Base-by-base conservation (phyloP, 2,113 vertebrate species). In the Picathartes gymnocephalus region DNA sequence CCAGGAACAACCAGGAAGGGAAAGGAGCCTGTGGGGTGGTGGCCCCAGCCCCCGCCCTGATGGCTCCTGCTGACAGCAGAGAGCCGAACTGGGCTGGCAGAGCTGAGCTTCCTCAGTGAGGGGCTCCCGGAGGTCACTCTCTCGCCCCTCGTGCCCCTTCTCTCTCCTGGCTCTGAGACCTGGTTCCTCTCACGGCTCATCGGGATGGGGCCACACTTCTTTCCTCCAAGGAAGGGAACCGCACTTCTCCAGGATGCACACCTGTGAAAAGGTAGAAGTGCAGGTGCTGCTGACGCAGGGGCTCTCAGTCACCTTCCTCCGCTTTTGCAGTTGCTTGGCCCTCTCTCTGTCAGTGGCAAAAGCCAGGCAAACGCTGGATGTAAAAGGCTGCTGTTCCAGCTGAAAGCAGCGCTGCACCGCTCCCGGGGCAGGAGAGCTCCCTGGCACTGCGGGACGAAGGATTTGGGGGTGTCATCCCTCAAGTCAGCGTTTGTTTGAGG, bases 211-310 rank as follows among this genome's bases (percentile, higher is more conserved):
- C 39, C 57, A 60, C 62, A 6, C 33, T 45, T 30, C 12, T 19
- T 22, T 39, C 60, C 39, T 37, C 5, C 1, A 0, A 16, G 23
- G 62, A 30, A 69, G 8, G 50, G 58, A 72, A 13, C 22, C 1
- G 6, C 4, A 2, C n/a, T 53, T 20, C n/a, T 44, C 9, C 19
- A 5, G 50, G 61, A 79, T 0, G 0, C 3, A 2, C 6, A 39
- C 21, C 30, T 51, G 45, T 35, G n/a, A 62, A 47, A 78, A 33
- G 45, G 23, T 13, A 23, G 19, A 57, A 51, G 24, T 2, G n/a
- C 71, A 66, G 50, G 42, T 80, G 68, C 74, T 51, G 62, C 70
- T 44, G 66, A 6, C 25, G 44, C 68, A 21, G 84, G 31, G 86
- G 30, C 58, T 83, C 73, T 56, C 76, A 50, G 37, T 8, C 33